Percentiles rank a stretch among this genome's conserved stretches.
These are phyloP conservation scores for Lycia hirtaria DNA, from an alignment of 2,888 invertebrate species.

Conservation along the genomic window DNA sequence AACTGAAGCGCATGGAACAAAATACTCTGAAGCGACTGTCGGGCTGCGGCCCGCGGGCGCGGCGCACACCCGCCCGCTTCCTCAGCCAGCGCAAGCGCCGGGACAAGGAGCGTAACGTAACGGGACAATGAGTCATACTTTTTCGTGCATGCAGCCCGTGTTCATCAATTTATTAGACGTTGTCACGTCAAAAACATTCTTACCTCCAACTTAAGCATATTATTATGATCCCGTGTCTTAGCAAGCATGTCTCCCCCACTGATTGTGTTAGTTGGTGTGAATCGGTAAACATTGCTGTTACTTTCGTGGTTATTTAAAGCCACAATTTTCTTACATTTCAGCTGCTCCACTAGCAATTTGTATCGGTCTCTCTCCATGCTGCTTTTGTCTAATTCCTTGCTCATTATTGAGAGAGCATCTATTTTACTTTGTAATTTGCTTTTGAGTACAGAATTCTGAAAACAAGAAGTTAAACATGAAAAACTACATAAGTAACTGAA, in stretches of 20 bases:
- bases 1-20: too few species aligned
- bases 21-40: too few species aligned
- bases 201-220: constrained; percentile 83
- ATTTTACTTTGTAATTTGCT: constrained; percentile 92
- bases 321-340: constrained; percentile 81
- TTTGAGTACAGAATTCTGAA: constrained; percentile 87
- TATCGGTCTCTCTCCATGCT: constrained; percentile 92
- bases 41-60: too few species aligned
- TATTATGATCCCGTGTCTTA: constrained; percentile 86
- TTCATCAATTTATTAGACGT: too few species aligned
- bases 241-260: constrained; percentile 85
- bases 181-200: constrained; percentile 14
- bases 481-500: too few species aligned
- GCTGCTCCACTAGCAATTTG: constrained; percentile 92
- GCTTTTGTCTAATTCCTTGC: constrained; percentile 91
- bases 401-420: constrained; percentile 92
- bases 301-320: constrained; percentile 51
- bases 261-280: constrained; percentile 73
- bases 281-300: constrained; percentile 57
- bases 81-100: too few species aligned
- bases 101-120: too few species aligned
- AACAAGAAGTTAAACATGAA: constrained; percentile 20
- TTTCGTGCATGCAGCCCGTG: too few species aligned
- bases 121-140: too few species aligned
- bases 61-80: too few species aligned